Evolutionary conservation across 2,113 vertebrate species (phyloP), one percentile per base, ranked within the genome.

Genomic region (Perca flavescens): DNA sequence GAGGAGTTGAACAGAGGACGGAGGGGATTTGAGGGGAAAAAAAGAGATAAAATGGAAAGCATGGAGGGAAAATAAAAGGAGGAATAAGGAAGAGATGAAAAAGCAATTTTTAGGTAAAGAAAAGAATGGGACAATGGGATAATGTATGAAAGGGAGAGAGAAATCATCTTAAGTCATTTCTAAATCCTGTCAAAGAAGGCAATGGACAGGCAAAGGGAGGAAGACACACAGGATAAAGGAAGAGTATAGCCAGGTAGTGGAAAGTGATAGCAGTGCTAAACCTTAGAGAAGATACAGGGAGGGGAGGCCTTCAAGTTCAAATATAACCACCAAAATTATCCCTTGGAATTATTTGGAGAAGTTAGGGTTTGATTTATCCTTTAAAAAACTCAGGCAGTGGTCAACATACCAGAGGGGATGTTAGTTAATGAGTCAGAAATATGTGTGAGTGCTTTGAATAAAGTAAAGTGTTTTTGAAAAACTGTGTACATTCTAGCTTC

Each of bases 1-100:
- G 83, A 84, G 78, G 83, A 88, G 85, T 43, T 85, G 67, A 84
- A 82, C 53, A 77, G 65, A 75, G 82, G 81, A 91, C 84, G 64
- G 82, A 77, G 34, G 56, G 89, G 82, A 86, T 86, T 85, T 86
- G 78, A 86, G 65, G 28, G 49, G 68, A n/a, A 28, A 66, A 21
- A 74, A 49, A 6, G 43, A 66, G 67, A 74, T 77, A 67, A 74
- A 83, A 80, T 81, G 56, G 52, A 52, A 77, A 57, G 68, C 82
- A 79, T 64, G 71, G 68, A 74, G 62, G 61, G n/a, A 25, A 10
- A 74, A 82, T 79, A 71, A 85, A 67, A 54, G 46, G 56, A 63
- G 53, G 68, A 83, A 73, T 80, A 79, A 19, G 52, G 62, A 63
- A 73, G 68, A 84, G 63, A 90, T 74, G 77, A 81, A 85, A 77